A percentile compares a stretch with the other conserved stretches of the same genome.
Evolutionary conservation across 2,113 vertebrate species (phyloP).

Genomic region (Antechinus stuartii): DNA sequence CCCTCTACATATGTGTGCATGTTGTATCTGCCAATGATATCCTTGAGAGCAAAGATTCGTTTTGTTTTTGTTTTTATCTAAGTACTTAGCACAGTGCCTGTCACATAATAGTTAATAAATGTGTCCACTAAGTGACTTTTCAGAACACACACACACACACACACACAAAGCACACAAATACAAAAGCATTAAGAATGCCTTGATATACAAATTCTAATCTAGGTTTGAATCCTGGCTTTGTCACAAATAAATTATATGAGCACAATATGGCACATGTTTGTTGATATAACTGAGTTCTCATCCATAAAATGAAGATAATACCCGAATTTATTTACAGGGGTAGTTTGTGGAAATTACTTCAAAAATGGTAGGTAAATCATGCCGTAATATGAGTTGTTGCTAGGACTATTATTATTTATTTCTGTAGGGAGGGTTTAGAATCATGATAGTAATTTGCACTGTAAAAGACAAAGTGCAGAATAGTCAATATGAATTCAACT

Average conservation of each 20-base stretch:
- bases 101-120: too few species aligned
- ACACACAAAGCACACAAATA: too few species aligned
- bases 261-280: not conserved
- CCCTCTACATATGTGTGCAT: not conserved
- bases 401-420: not conserved
- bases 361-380: not conserved
- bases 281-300: not conserved
- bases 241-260: not conserved
- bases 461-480: not conserved
- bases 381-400: not conserved
- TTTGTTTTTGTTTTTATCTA: not conserved
- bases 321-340: not conserved
- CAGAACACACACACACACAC: too few species aligned
- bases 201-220: too few species aligned
- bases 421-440: not conserved
- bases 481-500: not conserved
- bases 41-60: not conserved
- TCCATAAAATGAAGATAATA: not conserved
- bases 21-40: not conserved
- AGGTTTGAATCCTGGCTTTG: too few species aligned
- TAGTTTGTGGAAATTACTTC: not conserved
- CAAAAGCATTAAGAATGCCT: too few species aligned
- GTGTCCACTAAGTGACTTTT: too few species aligned
- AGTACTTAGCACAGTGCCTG: not conserved
- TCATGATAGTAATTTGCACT: not conserved